Base-by-base conservation (phyloP, 2,797 vertebrate genomes). In the Enteromius radiatus region DNA sequence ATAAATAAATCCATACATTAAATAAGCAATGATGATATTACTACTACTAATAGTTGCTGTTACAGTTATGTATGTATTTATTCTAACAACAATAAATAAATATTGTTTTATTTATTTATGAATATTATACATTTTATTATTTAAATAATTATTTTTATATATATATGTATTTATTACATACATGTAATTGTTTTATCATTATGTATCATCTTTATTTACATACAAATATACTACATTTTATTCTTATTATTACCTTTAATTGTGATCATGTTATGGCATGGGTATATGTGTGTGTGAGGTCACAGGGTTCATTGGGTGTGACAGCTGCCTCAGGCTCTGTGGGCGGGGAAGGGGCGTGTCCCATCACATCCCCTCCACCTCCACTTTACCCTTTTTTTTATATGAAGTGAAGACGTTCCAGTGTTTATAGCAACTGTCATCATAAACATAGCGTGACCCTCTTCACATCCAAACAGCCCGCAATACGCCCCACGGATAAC, bases 351-450 rank as follows among this genome's bases (percentile, higher is more conserved):
- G 78, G 47, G 76, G 82, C 4, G 36, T 84, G 70, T 85, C 36
- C 45, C 43, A 36, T 49, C 78, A 14, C 69, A 38, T 84, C 76
- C 71, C 63, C 54, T 74, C 17, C 56, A 8, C 67, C 33, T 56
- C 73, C 23, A 26, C 61, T 11, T 61, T 43, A 11, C 23, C 23
- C 1, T 43, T 38, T 38, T 23, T 81, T 78, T 85, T 47, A 84
- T 75, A 70, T 54, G 67, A 86, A 79, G 36, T 70, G 63, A 86
- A 86, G 82, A 74, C 10, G 70, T 69, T 76, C 64, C 70, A 33
- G 5, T 85, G 85, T 88, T 86, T 88, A 86, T 88, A 88, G 85
- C 85, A 86, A 88, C 85, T 81, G 83, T 79, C 78, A 78, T 83
- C 56, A 86, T 86, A 88, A 80, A 86, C 67, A 85, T 31, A 36